Percentiles rank a stretch among this genome's conserved stretches.
phyloP scores from a whole-genome alignment of 2,797 vertebrate genomes.

The Catamblyrhynchus diadema region DNA sequence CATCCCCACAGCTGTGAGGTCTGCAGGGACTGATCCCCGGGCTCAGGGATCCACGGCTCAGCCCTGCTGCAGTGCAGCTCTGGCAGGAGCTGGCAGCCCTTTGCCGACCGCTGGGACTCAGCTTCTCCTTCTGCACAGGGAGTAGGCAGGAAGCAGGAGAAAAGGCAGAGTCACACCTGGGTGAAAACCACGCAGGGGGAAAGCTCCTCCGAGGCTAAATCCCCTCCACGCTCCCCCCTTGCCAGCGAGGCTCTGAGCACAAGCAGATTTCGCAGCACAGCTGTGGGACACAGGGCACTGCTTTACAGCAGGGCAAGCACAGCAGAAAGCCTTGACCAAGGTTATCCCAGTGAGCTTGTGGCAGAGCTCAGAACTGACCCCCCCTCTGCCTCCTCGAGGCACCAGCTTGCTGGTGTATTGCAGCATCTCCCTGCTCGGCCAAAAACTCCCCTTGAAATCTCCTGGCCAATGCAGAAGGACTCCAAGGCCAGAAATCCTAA shows the following conservation, averaged over 20 bases:
- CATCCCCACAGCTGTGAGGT: background rate
- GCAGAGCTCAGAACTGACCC: background rate
- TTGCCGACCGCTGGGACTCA: accelerated
- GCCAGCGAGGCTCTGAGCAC: background rate
- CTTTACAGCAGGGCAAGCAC: background rate
- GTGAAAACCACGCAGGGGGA: background rate
- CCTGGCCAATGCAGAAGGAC: background rate
- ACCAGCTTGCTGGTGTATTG: background rate
- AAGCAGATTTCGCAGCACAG: background rate
- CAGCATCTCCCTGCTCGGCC: background rate
- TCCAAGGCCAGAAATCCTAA: background rate
- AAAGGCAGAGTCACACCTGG: background rate
- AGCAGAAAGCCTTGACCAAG: constrained; percentile 1
- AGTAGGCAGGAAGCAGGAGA: background rate
- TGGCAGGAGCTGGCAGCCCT: background rate
- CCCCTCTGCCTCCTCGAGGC: background rate
- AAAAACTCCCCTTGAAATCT: background rate
- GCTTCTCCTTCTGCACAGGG: background rate
- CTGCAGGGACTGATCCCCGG: background rate
- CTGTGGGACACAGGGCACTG: background rate
- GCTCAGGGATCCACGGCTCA: background rate
- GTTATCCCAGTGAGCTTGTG: background rate
- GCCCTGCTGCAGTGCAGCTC: constrained; percentile 16
- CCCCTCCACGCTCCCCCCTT: background rate
- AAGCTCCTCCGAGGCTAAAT: background rate